Percentiles rank a stretch among this genome's conserved stretches.
Evolutionary conservation across 2,888 invertebrate genomes (phyloP).

Genomic region (Strigamia maritima): DNA sequence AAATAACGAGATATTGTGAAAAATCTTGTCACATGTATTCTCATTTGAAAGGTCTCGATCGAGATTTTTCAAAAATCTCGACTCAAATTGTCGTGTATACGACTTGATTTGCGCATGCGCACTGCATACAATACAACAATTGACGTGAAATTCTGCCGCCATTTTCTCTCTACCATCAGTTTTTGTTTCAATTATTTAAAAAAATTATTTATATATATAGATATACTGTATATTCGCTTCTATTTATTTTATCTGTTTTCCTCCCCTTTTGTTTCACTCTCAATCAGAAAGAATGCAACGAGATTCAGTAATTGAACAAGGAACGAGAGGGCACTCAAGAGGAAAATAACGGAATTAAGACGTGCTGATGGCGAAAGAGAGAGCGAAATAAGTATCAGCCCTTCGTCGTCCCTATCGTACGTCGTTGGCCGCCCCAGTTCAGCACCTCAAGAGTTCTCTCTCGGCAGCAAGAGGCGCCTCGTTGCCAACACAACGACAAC

Average conservation of each 20-base stretch:
- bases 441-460: constrained; percentile 31
- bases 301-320: constrained; percentile 30
- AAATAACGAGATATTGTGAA: no score
- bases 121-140: no score
- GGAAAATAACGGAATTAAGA: constrained; percentile 34
- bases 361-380: constrained; percentile 31
- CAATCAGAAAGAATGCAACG: constrained; percentile 30
- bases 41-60: no score
- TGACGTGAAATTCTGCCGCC: no score
- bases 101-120: no score
- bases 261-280: constrained; percentile 19
- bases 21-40: no score
- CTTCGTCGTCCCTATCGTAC: constrained; percentile 25
- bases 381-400: constrained; percentile 26
- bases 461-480: constrained; percentile 32
- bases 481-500: constrained; percentile 11
- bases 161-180: no score
- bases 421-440: constrained; percentile 34
- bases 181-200: no score
- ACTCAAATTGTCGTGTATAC: no score
- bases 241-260: background rate
- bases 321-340: constrained; percentile 31
- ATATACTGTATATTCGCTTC: no score
- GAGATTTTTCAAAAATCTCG: no score
- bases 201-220: no score